phyloP scores from a whole-genome alignment of 2,888 invertebrate genomes.

The Tanytarsus gracilentus region DNA sequence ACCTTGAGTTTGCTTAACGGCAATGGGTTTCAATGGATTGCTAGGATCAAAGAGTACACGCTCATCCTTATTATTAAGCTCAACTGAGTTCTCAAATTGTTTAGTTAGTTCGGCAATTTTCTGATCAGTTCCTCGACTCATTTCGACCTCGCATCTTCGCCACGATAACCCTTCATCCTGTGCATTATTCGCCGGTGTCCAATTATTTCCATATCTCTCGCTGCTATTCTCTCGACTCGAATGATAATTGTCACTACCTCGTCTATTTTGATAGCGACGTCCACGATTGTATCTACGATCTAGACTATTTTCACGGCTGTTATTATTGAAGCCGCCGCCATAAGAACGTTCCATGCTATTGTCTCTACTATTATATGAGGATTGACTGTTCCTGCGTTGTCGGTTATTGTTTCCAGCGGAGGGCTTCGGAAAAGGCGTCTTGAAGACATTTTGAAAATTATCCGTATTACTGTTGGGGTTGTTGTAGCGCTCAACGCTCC shows the following conservation, averaged over 20 bases:
- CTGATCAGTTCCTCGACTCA: constrained; percentile 14
- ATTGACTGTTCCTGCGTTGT: constrained; percentile 28
- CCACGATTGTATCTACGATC: constrained; percentile 24
- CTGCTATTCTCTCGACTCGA: constrained; percentile 28
- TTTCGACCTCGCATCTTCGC: not conserved
- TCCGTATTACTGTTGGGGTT: constrained; percentile 11
- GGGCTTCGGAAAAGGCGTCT: constrained; percentile 21
- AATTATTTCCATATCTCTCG: constrained; percentile 13
- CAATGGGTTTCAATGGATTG: constrained; percentile 62
- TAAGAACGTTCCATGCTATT: constrained; percentile 30
- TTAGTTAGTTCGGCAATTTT: constrained; percentile 28
- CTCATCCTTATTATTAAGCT: constrained; percentile 10
- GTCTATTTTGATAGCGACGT: constrained; percentile 15
- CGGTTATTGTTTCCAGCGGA: constrained; percentile 5
- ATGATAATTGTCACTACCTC: constrained; percentile 21
- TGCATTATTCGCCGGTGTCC: constrained; percentile 9
- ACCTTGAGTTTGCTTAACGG: constrained; percentile 46
- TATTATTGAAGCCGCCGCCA: too few species aligned
- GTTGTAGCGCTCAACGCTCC: constrained; percentile 8
- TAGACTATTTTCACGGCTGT: constrained; percentile 29
- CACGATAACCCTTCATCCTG: constrained; percentile 16
- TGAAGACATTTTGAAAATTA: constrained; percentile 21
- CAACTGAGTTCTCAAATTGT: constrained; percentile 17
- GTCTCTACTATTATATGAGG: constrained; percentile 32
- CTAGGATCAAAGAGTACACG: constrained; percentile 50